phyloP scores from a whole-genome alignment of 2,113 vertebrate species.

The Ceratotherium simum region DNA sequence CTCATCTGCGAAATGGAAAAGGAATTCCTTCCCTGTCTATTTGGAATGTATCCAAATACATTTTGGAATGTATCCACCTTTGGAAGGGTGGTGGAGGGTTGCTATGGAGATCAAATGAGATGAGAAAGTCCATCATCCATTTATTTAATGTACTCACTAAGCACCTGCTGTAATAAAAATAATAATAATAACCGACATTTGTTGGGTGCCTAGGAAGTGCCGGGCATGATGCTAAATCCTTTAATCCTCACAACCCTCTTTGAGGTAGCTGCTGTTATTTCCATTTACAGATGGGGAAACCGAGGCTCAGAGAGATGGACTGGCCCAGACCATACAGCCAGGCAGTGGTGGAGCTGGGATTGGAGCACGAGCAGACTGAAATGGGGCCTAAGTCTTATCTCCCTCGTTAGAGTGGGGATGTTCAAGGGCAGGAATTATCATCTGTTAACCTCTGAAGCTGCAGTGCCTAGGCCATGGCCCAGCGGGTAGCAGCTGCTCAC shows the following conservation, averaged over 20 bases:
- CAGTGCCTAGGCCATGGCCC: background rate
- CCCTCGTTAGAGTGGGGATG: background rate
- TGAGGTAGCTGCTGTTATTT: background rate
- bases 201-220: background rate
- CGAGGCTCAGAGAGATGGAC: background rate
- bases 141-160: slow-evolving; percentile 37
- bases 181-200: background rate
- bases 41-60: background rate
- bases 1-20: background rate
- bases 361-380: slow-evolving; percentile 10
- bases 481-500: background rate
- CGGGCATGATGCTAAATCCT: background rate
- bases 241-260: background rate
- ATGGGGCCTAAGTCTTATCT: background rate
- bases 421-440: background rate
- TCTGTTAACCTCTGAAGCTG: background rate
- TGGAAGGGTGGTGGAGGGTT: background rate
- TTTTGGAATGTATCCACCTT: background rate
- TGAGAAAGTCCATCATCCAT: background rate
- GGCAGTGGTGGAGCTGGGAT: background rate
- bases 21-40: background rate
- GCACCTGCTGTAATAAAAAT: background rate
- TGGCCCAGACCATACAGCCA: background rate
- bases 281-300: slow-evolving; percentile 28
- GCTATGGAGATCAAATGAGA: background rate